Percentiles rank a stretch among this genome's conserved stretches.
Evolutionary conservation across 2,113 vertebrate genomes (phyloP).

Genomic region (Tupaia chinensis): DNA sequence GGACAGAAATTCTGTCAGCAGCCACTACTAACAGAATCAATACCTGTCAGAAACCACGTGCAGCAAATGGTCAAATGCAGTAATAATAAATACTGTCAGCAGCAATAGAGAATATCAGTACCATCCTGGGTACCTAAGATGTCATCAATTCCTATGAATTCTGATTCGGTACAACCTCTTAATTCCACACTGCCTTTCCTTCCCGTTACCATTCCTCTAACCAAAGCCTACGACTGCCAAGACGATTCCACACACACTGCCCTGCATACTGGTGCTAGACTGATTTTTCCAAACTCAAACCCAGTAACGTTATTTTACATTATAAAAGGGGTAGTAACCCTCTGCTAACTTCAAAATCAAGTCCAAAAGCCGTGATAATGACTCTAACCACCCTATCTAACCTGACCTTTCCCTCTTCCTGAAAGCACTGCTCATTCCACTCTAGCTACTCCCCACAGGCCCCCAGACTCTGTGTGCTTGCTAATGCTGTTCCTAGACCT

Average conservation of each 20-base stretch:
- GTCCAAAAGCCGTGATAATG: neutral
- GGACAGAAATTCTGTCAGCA: slow-evolving; percentile 47
- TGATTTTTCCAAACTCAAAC: slow-evolving; percentile 28
- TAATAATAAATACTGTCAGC: slow-evolving; percentile 4
- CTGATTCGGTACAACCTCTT: slow-evolving; percentile 24
- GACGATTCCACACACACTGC: neutral
- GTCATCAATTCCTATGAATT: neutral
- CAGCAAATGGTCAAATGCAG: neutral
- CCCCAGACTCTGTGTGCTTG: neutral
- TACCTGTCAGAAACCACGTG: slow-evolving; percentile 5
- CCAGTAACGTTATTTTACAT: slow-evolving; percentile 2
- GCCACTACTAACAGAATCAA: slow-evolving; percentile 39
- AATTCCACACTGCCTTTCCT: neutral
- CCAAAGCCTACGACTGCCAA: neutral
- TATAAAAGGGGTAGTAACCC: neutral
- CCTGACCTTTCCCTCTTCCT: neutral
- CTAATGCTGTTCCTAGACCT: neutral
- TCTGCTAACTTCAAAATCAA: slow-evolving; percentile 40
- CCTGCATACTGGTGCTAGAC: neutral
- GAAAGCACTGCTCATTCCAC: neutral
- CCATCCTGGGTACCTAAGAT: neutral
- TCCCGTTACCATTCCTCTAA: neutral
- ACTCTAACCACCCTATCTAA: slow-evolving; percentile 4
- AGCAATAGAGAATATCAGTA: neutral
- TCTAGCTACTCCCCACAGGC: neutral